These are phyloP conservation scores for Girardinus metallicus DNA, from an alignment of 2,797 vertebrate genomes.

Conservation along the genomic window DNA sequence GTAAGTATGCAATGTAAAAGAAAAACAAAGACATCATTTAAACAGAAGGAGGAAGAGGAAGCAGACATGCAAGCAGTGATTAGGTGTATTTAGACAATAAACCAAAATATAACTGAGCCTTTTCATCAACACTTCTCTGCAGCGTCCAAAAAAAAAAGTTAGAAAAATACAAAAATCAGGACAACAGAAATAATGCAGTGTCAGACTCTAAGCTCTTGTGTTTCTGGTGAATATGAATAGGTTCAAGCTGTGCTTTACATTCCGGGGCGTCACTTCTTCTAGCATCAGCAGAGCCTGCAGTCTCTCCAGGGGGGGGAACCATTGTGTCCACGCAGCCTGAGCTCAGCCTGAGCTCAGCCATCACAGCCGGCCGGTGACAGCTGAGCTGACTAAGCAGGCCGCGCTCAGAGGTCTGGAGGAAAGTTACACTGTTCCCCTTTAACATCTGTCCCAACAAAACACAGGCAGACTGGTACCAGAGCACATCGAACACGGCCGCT, in stretches of 20 bases:
- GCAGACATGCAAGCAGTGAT: neutral
- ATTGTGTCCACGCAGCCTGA: conserved; percentile 50
- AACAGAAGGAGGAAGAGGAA: neutral
- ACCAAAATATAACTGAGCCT: neutral
- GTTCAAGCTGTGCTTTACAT: conserved; percentile 58
- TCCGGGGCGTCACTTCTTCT: conserved; percentile 48
- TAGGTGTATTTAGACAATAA: neutral
- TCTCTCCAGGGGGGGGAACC: conserved; percentile 49
- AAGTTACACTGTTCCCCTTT: conserved; percentile 30
- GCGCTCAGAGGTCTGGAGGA: conserved; percentile 39
- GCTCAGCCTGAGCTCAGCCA: conserved; percentile 62
- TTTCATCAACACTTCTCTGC: neutral
- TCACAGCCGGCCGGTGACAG: conserved; percentile 51
- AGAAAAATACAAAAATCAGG: conserved; percentile 35
- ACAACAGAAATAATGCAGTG: conserved; percentile 48
- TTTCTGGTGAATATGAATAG: conserved; percentile 52
- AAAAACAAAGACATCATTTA: neutral
- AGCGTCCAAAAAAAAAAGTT: conserved; percentile 16
- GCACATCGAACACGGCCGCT: neutral
- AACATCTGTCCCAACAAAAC: conserved; percentile 50
- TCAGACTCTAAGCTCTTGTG: conserved; percentile 45
- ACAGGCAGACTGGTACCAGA: conserved; percentile 11
- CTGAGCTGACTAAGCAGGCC: conserved; percentile 55
- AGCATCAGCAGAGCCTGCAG: conserved; percentile 68
- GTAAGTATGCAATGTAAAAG: neutral